Percentiles rank a stretch among this genome's conserved stretches.
phyloP scores from a whole-genome alignment of 2,888 invertebrate species.

The Clepsis dumicolana region DNA sequence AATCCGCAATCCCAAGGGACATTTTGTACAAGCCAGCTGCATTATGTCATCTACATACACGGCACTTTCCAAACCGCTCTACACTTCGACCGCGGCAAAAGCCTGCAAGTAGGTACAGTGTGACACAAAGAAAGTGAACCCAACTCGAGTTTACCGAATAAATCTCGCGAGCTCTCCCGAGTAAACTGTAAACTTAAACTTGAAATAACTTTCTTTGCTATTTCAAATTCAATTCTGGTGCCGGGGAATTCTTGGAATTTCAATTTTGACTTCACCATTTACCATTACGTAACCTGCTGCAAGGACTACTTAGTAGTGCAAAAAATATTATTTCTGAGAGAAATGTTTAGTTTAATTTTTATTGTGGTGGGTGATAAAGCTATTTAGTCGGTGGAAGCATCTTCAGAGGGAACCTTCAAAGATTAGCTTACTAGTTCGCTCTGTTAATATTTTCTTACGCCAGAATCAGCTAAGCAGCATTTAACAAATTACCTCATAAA shows the following conservation, averaged over 20 bases:
- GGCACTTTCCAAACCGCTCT: not conserved
- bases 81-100: slow-evolving; percentile 6
- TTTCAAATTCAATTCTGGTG: slow-evolving; percentile 57
- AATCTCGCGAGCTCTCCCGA: slow-evolving; percentile 63
- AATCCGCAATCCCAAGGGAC: no score
- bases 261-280: slow-evolving; percentile 34
- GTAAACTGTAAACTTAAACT: slow-evolving; percentile 55
- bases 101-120: slow-evolving; percentile 62
- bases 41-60: not conserved
- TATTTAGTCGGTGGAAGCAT: no score
- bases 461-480: no score
- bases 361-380: no score
- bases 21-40: no score
- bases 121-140: slow-evolving; percentile 76
- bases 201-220: slow-evolving; percentile 52
- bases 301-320: not conserved
- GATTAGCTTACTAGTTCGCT: no score
- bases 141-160: slow-evolving; percentile 68
- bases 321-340: not conserved
- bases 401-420: no score
- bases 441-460: no score
- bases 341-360: no score
- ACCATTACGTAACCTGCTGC: slow-evolving; percentile 23
- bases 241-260: slow-evolving; percentile 48
- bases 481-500: no score